Base-by-base conservation (phyloP, 2,113 vertebrate species). In the Bettongia penicillata region DNA sequence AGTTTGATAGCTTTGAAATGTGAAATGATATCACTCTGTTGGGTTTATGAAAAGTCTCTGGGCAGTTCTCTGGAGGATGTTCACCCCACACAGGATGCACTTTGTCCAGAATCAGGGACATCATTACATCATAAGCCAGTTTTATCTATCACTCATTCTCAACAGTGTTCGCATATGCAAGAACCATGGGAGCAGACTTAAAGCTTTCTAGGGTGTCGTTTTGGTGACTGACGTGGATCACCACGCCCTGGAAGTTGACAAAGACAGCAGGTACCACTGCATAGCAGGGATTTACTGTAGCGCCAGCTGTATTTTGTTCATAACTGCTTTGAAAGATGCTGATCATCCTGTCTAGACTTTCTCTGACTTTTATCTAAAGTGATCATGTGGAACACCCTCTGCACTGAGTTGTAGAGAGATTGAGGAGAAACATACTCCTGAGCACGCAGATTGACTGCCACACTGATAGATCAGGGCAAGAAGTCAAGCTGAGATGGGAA, bases 1-100 rank as follows among this genome's bases (percentile, higher is more conserved):
- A 97, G 97, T 98, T 98, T 98, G 98, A 98, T 97, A 97, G 93
- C 98, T 98, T 98, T 98, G 98, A 98, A 98, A 98, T 98, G 95
- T 53, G 97, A 97, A 92, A 98, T 99, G 98, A 98, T 98, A 97
- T 98, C 98, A 98, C 93, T 96, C 95, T 95, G 96, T 51, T 98
- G 96, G 96, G 84, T 98, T 94, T 91, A 43, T 94, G 98, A 94
- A 96, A 97, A 97, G 97, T 97, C 97, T 91, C 97, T 98, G 98
- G 97, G 97, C 97, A 97, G 53, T 97, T 94, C 52, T 57, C 90
- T 94, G 92, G 95, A 55, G 90, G 5, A 96, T 96, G 93, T 95
- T 92, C 95, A 95, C 97, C 97, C 97, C 47, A 96, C 89, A 6
- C 93, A 95, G 97, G 90, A 96, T 95, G 91, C 77, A 96, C 93